Evolutionary conservation across 2,888 invertebrate genomes (phyloP), one percentile per base, ranked within the genome.

Genomic region (Lysandra coridon): DNA sequence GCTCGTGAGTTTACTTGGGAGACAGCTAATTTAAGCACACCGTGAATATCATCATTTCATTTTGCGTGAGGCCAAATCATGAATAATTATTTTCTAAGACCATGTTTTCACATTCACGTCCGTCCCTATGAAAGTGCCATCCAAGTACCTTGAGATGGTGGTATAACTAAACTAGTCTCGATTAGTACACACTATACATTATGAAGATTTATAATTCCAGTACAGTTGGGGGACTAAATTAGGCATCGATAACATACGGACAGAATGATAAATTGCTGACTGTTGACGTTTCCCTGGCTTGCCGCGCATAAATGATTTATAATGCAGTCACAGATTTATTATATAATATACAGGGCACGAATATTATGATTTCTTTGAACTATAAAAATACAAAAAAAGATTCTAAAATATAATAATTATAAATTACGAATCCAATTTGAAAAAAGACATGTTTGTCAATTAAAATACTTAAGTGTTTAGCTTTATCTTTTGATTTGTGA

Each of bases 211-310:
- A 76, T 30, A 33, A 76, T 57, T 53, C 57, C 53, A 49, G 53
- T 14, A 33, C 57, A 76, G 76, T 76, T 76, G 33, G 33, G 23
- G 49, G 30, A 76, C 57, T 76, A 57, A 76, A 76, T 76, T 57
- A 76, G 76, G 53, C 30, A 53, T 76, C 76, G 53, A 76, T 76
- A 76, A 76, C 57, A 76, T 76, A 76, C 37, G 76, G 17, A 33
- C 30, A 30, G 75, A 44, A 76, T 76, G 76, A 76, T 57, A 57
- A 76, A 76, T 76, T 53, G 76, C 49, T 6, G 23, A 76, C 33
- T 57, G 76, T 57, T 76, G 76, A 76, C 76, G 76, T 76, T 49
- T 53, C 76, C 44, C 74, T 76, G 76, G 57, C 33, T 76, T 57
- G 49, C 7, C 30, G 57, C 14, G 57, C 76, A 76, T 14, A 57